Base-by-base conservation (phyloP, 2,113 vertebrate species). In the Aramus guarauna region DNA sequence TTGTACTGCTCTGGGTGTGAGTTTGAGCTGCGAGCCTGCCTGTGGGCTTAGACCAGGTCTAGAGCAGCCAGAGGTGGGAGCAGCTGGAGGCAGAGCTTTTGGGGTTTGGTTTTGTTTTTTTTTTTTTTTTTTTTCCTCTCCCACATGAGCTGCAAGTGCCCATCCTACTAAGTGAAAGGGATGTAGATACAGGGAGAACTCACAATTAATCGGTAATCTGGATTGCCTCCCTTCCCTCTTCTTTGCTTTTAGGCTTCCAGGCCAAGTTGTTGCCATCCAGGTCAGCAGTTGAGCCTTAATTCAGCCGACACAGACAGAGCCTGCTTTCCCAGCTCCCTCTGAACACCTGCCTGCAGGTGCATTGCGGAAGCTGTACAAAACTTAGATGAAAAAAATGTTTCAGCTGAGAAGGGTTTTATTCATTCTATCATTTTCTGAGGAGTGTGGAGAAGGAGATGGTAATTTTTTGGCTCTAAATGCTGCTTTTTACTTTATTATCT, bases 1-100 rank as follows among this genome's bases (percentile, higher is more conserved):
- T 41, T 11, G 5, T 26, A 23, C 19, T 60, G 34, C 27, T 77
- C 37, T 1, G 3, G 18, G 34, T 52, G 30, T 1, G 0, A 32
- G 37, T 19, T 71, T 3, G 11, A 74, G 29, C n/a, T 59, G 39
- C 55, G 45, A 76, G 14, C 32, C 62, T 2, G 1, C 15, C n/a
- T 56, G 9, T 37, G 47, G 30, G 18, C 19, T 88, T 37, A 59
- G 64, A 73, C 20, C 45, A 77, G 59, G 58, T 41, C 55, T 52
- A 73, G 37, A 68, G 58, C 15, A 77, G 32, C 24, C 43, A 58
- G 52, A 83, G 34, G 30, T 34, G 37, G 43, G 26, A 77, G 13
- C 48, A 74, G 13, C 7, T 30, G 48, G 30, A 58, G n/a, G n/a
- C 22, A 94, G 48, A 94, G 41, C 20, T 9, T 50, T 58, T 2